A percentile compares a stretch with the other conserved stretches of the same genome.
Conservation (phyloP, 2,797 vertebrate species). For the Gambusia yucatana region DNA sequence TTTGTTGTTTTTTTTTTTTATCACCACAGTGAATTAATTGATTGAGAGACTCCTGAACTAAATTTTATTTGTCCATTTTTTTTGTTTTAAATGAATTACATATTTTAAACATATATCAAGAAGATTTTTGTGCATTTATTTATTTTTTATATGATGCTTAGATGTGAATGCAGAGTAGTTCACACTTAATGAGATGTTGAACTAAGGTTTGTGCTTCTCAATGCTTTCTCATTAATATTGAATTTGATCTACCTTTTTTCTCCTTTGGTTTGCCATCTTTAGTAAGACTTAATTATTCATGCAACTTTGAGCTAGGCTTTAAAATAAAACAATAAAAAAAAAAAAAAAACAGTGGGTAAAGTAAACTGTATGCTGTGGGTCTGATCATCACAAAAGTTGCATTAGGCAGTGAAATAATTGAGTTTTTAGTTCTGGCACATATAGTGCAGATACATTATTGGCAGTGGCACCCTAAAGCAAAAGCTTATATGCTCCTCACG, state of each 20-base stretch:
- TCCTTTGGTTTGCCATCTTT: slow-evolving; percentile 21
- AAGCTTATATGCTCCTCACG: slow-evolving; percentile 46
- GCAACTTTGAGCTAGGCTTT: slow-evolving; percentile 41
- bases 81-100: neutral
- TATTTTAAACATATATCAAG: neutral
- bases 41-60: neutral
- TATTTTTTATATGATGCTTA: slow-evolving; percentile 12
- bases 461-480: slow-evolving; percentile 29
- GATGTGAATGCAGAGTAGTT: slow-evolving; percentile 9
- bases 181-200: slow-evolving; percentile 4
- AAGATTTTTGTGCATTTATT: slow-evolving; percentile 8
- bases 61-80: neutral
- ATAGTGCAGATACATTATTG: slow-evolving; percentile 36
- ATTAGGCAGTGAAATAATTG: slow-evolving; percentile 19
- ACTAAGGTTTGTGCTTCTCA: slow-evolving; percentile 57
- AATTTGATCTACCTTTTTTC: slow-evolving; percentile 50
- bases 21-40: neutral
- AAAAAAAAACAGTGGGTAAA: slow-evolving; percentile 7
- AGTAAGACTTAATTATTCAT: slow-evolving; percentile 59
- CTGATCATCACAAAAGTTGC: slow-evolving; percentile 17
- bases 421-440: slow-evolving; percentile 29
- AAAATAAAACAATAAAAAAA: slow-evolving; percentile 13
- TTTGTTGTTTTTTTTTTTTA: neutral
- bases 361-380: slow-evolving; percentile 19
- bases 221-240: slow-evolving; percentile 67